A percentile compares a stretch with the other conserved stretches of the same genome.
Evolutionary conservation across 2,113 vertebrate genomes (phyloP).

Genomic region (Sinocyclocheilus grahami): DNA sequence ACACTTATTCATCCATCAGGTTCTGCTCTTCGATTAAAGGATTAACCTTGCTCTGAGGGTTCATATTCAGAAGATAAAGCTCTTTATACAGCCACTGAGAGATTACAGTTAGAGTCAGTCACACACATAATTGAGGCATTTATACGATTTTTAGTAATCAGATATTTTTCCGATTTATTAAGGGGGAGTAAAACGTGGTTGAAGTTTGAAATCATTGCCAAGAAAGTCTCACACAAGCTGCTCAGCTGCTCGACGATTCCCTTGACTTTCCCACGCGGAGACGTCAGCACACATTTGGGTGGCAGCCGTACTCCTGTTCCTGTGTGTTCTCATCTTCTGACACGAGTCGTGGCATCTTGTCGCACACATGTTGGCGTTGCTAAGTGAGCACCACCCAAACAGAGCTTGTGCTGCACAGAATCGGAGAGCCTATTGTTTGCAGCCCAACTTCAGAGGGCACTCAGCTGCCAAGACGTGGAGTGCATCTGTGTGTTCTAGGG

Average conservation of each 20-base stretch:
- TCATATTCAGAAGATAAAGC: constrained; percentile 35
- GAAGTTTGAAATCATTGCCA: constrained; percentile 23
- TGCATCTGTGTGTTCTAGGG: constrained; percentile 51
- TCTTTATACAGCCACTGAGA: constrained; percentile 30
- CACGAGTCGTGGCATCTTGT: constrained; percentile 66
- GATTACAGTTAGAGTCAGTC: constrained; percentile 17
- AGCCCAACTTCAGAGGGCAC: constrained; percentile 18
- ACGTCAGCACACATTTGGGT: constrained; percentile 40
- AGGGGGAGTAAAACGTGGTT: neutral
- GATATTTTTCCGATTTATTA: constrained; percentile 22
- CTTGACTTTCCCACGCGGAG: constrained; percentile 42
- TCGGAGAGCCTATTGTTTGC: constrained; percentile 64
- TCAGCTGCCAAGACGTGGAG: constrained; percentile 45
- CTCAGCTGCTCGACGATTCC: neutral
- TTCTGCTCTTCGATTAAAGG: constrained; percentile 34
- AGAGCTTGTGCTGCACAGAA: constrained; percentile 58
- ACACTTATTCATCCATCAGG: constrained; percentile 44
- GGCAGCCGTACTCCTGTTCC: constrained; percentile 52
- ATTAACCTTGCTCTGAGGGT: constrained; percentile 35
- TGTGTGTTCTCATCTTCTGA: constrained; percentile 68
- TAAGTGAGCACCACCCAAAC: constrained; percentile 68
- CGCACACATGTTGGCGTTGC: constrained; percentile 65
- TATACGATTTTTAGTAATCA: constrained; percentile 33
- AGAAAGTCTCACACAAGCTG: constrained; percentile 27
- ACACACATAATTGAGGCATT: constrained; percentile 22